A percentile compares a stretch with the other conserved stretches of the same genome.
phyloP scores from a whole-genome alignment of 2,888 invertebrate genomes.

The Tryphoninae sp. region DNA sequence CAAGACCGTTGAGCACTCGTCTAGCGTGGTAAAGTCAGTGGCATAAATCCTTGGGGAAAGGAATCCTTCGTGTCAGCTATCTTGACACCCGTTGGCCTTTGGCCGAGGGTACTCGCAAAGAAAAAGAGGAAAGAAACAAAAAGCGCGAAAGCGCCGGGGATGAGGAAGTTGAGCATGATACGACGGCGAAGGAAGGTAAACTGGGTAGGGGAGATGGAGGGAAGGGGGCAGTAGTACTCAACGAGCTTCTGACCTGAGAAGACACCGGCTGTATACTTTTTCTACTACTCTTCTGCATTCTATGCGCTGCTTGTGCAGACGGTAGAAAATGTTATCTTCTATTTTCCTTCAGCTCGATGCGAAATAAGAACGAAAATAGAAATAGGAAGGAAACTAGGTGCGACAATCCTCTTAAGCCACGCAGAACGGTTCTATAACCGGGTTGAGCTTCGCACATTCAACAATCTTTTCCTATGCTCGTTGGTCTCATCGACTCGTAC shows the following conservation, averaged over 20 bases:
- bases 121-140: conserved; percentile 20
- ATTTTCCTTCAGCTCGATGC: conserved; percentile 37
- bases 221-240: conserved; percentile 11
- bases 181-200: conserved; percentile 2
- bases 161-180: conserved; percentile 2
- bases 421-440: background rate
- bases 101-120: conserved; percentile 12
- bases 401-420: conserved; percentile 11
- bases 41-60: conserved; percentile 49
- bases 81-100: conserved; percentile 36
- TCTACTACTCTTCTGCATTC: conserved; percentile 4
- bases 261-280: conserved; percentile 41
- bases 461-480: background rate
- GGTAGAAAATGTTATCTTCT: conserved; percentile 55
- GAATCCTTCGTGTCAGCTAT: conserved; percentile 52
- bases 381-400: conserved; percentile 52
- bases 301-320: conserved; percentile 35
- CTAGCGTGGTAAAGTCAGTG: conserved; percentile 40
- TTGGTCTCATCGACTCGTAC: conserved; percentile 15
- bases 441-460: background rate
- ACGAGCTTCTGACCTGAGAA: conserved; percentile 56
- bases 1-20: conserved; percentile 31
- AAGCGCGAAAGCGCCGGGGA: conserved; percentile 32
- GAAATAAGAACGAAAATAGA: conserved; percentile 48
- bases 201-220: background rate